Conservation (phyloP, 1,140 invertebrate genomes). For the Ganaspis sp. region DNA sequence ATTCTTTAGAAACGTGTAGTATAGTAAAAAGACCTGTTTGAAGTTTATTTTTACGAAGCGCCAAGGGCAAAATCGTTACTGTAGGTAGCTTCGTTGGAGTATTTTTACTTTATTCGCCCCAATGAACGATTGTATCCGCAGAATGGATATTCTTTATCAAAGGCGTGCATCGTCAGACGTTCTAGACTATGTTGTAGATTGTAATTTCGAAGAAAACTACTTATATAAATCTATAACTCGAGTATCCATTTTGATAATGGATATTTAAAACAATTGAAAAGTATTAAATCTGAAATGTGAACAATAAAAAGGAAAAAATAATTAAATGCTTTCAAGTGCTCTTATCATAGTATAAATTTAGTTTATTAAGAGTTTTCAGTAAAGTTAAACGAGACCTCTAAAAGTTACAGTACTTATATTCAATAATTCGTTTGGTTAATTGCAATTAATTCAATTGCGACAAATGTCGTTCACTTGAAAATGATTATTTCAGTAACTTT, state of each 20-base stretch:
- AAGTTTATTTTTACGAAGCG: slow-evolving; percentile 28
- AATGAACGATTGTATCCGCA: background rate
- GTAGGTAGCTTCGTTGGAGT: slow-evolving; percentile 7
- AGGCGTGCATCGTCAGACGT: slow-evolving; percentile 1
- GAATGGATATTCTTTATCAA: slow-evolving; percentile 24
- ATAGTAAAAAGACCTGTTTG: slow-evolving; percentile 23
- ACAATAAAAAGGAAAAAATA: too few relatives aligned
- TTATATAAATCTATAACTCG: background rate
- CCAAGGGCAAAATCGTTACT: slow-evolving; percentile 27
- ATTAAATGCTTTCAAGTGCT: too few relatives aligned
- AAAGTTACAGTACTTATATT: background rate
- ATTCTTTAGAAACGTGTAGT: slow-evolving; percentile 16
- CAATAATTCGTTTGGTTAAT: background rate
- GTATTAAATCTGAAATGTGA: background rate
- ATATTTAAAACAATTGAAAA: background rate
- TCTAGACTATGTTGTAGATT: background rate
- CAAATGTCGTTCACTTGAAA: background rate
- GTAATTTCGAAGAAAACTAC: background rate
- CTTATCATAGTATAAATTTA: too few relatives aligned
- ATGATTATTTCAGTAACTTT: background rate
- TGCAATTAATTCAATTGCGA: background rate
- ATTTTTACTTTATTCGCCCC: slow-evolving; percentile 25
- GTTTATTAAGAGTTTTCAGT: background rate
- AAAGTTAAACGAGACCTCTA: background rate
- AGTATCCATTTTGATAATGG: background rate